Conservation (phyloP, 2,113 vertebrate species). For the Rhineura floridana region DNA sequence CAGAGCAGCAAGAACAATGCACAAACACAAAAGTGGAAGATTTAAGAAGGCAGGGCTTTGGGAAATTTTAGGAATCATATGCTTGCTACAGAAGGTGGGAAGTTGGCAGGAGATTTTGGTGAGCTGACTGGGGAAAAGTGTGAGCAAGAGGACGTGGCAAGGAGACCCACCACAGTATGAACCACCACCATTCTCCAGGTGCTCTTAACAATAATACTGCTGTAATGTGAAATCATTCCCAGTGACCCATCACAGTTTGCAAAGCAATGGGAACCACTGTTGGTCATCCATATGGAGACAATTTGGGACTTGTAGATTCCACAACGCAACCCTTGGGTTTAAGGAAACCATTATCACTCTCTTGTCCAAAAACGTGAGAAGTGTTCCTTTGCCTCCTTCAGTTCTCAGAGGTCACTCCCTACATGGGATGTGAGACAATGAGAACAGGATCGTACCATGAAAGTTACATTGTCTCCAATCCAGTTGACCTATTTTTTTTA, state of each 20-base stretch:
- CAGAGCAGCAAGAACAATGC: neutral
- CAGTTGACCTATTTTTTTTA: neutral
- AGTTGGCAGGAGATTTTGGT: neutral
- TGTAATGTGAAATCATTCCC: neutral
- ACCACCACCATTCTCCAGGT: neutral
- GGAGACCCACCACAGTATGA: neutral
- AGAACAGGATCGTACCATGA: accelerated
- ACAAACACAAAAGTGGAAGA: neutral
- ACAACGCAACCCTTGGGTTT: neutral
- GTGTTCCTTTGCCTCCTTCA: neutral
- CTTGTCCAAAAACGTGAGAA: neutral
- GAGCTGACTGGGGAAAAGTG: neutral
- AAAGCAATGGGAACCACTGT: neutral
- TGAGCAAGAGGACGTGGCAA: neutral
- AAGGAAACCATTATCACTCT: slow-evolving; percentile 7
- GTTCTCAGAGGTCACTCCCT: neutral
- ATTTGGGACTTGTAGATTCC: neutral
- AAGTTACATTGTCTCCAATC: neutral
- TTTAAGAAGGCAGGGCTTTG: neutral
- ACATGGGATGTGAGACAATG: neutral
- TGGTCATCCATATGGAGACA: neutral
- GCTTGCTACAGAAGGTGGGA: neutral
- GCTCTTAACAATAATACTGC: neutral
- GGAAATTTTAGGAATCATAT: neutral
- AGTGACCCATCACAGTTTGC: neutral